Evolutionary conservation across 2,797 vertebrate genomes (phyloP), one percentile per base, ranked within the genome.

Genomic region (Eurystomus glaucurus): DNA sequence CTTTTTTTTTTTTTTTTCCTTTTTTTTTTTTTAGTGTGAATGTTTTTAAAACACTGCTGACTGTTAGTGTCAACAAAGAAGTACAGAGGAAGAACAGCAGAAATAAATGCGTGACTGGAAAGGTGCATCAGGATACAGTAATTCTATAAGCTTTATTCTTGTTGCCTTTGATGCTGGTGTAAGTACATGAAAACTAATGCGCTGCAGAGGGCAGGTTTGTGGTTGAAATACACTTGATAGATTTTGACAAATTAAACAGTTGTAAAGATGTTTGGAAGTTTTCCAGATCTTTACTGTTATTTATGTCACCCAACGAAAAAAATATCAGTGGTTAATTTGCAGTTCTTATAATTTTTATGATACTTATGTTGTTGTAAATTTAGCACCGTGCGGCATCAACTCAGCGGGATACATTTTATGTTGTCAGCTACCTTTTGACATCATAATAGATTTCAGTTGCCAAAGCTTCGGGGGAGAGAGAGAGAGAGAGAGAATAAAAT

Each of bases 381-480:
- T 97, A 96, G 97, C 97, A 51, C 62, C 39, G 74, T 96, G 97
- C 37, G 21, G 97, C 96, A 97, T 97, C 97, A 97, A 85, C 98
- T 97, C 98, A 97, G 98, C 55, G 19, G 98, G 98, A 87, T 96
- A 65, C 97, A 37, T 97, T 97, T 98, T 98, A 97, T 98, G 97
- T 98, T 98, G 98, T 98, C 98, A 97, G 96, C 97, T 98, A 97
- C 97, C 98, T 98, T 97, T 98, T 98, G 98, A 98, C 96, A 98
- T 98, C 97, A 96, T 98, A 98, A 98, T 98, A 98, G 98, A 98
- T 98, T 98, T 98, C 95, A 97, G 90, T 98, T 98, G 97, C 97
- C 97, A 97, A 95, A 97, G 98, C 97, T 96, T 98, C 10, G 0
- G 66, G 46, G 65, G 78, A 14, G 41, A 43, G 41, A 43, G 68